Base-by-base conservation (phyloP, 2,888 invertebrate genomes). In the Eupithecia subfuscata region DNA sequence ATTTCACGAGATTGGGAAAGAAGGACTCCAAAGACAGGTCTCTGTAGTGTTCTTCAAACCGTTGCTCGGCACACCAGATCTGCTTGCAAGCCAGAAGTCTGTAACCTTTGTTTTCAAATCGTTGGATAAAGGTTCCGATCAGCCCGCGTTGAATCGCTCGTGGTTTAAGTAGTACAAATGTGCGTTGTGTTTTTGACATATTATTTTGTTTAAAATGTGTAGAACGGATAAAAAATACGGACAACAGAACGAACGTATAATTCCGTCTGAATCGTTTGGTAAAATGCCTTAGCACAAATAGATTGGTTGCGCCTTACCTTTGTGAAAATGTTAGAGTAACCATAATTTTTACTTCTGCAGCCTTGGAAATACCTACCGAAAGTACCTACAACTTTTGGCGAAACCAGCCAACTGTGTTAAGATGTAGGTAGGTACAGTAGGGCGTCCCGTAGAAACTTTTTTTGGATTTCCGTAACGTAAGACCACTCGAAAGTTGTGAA, bases 91-190 rank as follows among this genome's bases (percentile, higher is more conserved):
- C 65, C 16, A 65, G 37, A 65, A 65, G 65, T 37, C 37, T 65
- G 37, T 30, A 65, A 2, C 65, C 65, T 37, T 65, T 65, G 40
- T 65, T 65, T 37, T 65, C 65, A 37, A 65, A 65, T n/a, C 65
- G 34, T 40, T 65, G 65, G 34, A 65, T 65, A 11, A 65, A n/a
- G 37, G 65, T 37, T n/a, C 76, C 72, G 9, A 65, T 37, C 37
- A 65, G 65, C 9, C 65, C 65, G 2, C 65, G 34, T 37, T 65
- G 65, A n/a, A 65, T 37, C 11, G 34, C 65, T 11, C 65, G 37
- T 65, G 65, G 65, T 37, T 65, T 65, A 11, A 65, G 34, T 37
- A 65, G n/a, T 37, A 65, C 37, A 9, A 65, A 65, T 11, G 65
- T 65, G 11, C 65, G 34, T n/a, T 65, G 65, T 37, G 18, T 16